A percentile compares a stretch with the other conserved stretches of the same genome.
These are phyloP conservation scores for Brachionus paranguensis DNA, from an alignment of 1,140 invertebrate genomes.

Conservation along the genomic window DNA sequence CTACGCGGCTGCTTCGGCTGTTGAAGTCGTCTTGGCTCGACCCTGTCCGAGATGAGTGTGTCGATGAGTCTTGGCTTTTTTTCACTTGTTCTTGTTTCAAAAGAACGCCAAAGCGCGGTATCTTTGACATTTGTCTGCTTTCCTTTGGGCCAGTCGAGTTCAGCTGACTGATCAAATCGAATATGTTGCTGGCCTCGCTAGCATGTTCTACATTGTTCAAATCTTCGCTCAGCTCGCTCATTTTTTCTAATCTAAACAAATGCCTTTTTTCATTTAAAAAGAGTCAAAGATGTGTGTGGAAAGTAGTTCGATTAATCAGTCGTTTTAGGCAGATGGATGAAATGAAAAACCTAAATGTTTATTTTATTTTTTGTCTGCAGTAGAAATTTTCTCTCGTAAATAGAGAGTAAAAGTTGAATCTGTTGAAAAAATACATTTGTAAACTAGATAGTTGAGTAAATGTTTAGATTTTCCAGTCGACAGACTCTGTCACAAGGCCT, in stretches of 20 bases:
- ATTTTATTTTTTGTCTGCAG: not conserved
- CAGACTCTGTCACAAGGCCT: not conserved
- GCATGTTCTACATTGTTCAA: not conserved
- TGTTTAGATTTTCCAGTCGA: not conserved
- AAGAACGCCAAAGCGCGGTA: not conserved
- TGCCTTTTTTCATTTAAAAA: too few relatives aligned
- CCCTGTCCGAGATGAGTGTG: not conserved
- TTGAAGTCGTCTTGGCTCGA: not conserved
- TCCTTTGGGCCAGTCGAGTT: not conserved
- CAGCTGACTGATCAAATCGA: not conserved
- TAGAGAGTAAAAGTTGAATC: too few relatives aligned
- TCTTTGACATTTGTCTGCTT: not conserved
- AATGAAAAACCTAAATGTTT: too few relatives aligned
- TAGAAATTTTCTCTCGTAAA: not conserved
- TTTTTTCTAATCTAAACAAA: not conserved
- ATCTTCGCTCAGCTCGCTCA: not conserved
- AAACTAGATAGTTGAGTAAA: not conserved
- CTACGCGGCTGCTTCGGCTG: not conserved
- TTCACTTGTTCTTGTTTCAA: not conserved
- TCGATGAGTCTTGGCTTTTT: not conserved
- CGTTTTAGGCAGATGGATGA: too few relatives aligned
- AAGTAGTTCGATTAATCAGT: too few relatives aligned
- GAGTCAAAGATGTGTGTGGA: too few relatives aligned
- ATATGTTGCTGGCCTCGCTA: not conserved
- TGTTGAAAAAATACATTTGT: not conserved